Evolutionary conservation across 53 echinoderm and acorn worm genomes (phyloP).

Genomic region (Temnopleurus reevesii): DNA sequence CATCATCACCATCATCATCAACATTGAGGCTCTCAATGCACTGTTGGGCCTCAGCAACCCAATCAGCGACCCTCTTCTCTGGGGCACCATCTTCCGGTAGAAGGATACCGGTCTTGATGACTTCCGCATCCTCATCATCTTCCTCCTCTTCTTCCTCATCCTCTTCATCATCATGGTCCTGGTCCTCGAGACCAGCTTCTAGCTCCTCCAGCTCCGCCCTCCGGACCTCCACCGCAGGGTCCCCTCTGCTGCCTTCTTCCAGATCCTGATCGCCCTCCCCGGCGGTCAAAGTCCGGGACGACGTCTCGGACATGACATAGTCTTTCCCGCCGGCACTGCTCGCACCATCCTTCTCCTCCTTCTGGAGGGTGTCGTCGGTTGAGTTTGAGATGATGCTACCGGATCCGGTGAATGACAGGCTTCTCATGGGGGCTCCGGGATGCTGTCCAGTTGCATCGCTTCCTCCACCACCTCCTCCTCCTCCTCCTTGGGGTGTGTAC

Average conservation of each 20-base stretch:
- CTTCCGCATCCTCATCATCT: slow-evolving; percentile 63
- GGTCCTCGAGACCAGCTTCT: slow-evolving; percentile 52
- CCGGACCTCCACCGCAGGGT: slow-evolving; percentile 29
- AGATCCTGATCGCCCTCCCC: slow-evolving; percentile 62
- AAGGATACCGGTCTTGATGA: slow-evolving; percentile 59
- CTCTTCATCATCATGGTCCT: slow-evolving; percentile 64
- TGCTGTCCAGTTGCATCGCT: not conserved
- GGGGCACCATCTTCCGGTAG: slow-evolving; percentile 59
- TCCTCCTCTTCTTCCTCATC: slow-evolving; percentile 71
- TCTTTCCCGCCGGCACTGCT: slow-evolving; percentile 60
- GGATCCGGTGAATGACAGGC: slow-evolving; percentile 37
- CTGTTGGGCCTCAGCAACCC: slow-evolving; percentile 91
- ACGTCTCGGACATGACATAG: slow-evolving; percentile 82
- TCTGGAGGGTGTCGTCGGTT: slow-evolving; percentile 38
- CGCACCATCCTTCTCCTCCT: slow-evolving; percentile 46
- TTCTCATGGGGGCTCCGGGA: not conserved
- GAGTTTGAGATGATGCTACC: slow-evolving; percentile 53
- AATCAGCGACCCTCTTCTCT: slow-evolving; percentile 73
- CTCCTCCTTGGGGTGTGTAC: not conserved
- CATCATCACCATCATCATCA: not conserved
- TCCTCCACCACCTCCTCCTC: slow-evolving; percentile 44
- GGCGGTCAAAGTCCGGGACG: slow-evolving; percentile 74
- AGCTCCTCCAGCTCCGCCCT: slow-evolving; percentile 64
- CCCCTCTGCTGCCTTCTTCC: slow-evolving; percentile 49
- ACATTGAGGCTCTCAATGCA: slow-evolving; percentile 57